Conservation (phyloP, 2,113 vertebrate genomes). For the Silurus asotus region DNA sequence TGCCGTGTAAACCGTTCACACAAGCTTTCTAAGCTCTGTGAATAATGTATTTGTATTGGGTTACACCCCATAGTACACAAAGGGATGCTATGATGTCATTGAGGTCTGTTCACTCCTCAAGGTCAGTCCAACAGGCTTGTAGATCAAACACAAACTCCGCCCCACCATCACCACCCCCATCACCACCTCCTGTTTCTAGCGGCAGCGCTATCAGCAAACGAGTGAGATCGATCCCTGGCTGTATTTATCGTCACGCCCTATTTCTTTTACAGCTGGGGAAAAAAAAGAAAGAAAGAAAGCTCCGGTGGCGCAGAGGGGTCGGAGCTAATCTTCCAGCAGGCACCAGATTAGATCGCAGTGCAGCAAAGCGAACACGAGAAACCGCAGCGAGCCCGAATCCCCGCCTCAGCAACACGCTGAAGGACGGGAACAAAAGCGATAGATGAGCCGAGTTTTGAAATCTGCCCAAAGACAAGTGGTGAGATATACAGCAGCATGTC, state of each 20-base stretch:
- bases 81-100: constrained; percentile 50
- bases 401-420: constrained; percentile 8
- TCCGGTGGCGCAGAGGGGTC: constrained; percentile 47
- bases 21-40: not conserved
- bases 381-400: constrained; percentile 55
- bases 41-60: not conserved
- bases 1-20: not conserved
- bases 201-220: constrained; percentile 51
- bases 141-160: constrained; percentile 43
- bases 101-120: constrained; percentile 53
- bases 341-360: constrained; percentile 73
- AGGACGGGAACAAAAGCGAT: not conserved
- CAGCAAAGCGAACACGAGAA: constrained; percentile 67
- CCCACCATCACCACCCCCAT: not conserved
- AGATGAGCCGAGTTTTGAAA: constrained; percentile 14
- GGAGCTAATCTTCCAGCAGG: constrained; percentile 66
- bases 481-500: constrained; percentile 24
- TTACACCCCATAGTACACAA: constrained; percentile 2
- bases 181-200: constrained; percentile 7
- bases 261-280: constrained; percentile 60
- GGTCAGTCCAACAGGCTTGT: constrained; percentile 58
- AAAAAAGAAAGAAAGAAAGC: constrained; percentile 50
- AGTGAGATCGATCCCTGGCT: constrained; percentile 64
- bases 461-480: constrained; percentile 2
- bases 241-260: constrained; percentile 65